Base-by-base conservation (phyloP, 2,797 vertebrate genomes). In the Prunella strophiata region DNA sequence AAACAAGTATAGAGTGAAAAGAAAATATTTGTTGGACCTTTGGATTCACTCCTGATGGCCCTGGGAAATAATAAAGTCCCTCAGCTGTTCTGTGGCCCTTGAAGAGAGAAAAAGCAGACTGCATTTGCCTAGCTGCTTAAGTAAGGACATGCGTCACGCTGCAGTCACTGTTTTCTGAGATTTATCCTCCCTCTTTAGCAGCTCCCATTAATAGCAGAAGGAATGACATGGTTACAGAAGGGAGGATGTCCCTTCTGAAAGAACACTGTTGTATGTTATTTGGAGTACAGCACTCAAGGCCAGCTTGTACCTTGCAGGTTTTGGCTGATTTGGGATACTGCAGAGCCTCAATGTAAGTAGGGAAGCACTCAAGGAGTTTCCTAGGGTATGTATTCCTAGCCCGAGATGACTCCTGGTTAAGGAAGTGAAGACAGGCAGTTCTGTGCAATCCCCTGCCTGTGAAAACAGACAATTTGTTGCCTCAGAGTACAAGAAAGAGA, bases 161-260 rank as follows among this genome's bases (percentile, higher is more conserved):
- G 50, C 7, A 61, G 70, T 74, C 66, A 84, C 89, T 83, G 66
- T 86, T 96, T 95, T 94, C 40, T 36, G 76, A 85, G 76, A 65
- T 89, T 92, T 84, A 88, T 94, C 87, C 85, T 62, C 61, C 57
- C 65, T 93, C 75, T 94, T 94, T 81, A 89, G 79, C 79, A 92
- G 76, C 66, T 94, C 55, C 91, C 87, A 91, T 81, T 96, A 94
- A 89, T 43, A 93, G 82, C 89, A 93, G 91, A 85, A 92, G 70
- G 65, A 95, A 85, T 87, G 68, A 87, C 63, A 91, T 1, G 4
- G 63, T 63, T 63, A 80, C 52, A 72, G 75, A 55, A 93, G 36
- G 47, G 68, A 85, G 45, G 66, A 80, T 85, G 81, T 74, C 57
- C 43, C 81, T 61, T 55, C 75, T 59, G 81, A 72, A 80, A 89